Conservation (phyloP, 2,797 vertebrate genomes). For the Chaetodon trifasciatus region DNA sequence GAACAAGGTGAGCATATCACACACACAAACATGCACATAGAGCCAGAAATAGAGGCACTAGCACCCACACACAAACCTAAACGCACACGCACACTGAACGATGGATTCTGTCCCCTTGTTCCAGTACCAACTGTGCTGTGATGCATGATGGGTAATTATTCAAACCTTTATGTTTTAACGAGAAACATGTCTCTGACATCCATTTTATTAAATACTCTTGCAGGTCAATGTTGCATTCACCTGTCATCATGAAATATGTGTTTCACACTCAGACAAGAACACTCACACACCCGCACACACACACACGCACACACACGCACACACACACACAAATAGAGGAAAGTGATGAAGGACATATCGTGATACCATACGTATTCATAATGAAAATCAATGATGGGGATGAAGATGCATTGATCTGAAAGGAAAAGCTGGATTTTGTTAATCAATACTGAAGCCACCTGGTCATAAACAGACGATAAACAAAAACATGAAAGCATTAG, state of each 20-base stretch:
- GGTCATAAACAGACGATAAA: conserved; percentile 25
- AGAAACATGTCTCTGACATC: conserved; percentile 45
- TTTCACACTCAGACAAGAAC: conserved; percentile 2
- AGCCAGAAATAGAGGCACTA: conserved; percentile 15
- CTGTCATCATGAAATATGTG: conserved; percentile 35
- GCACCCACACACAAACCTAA: conserved; percentile 34
- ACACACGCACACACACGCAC: conserved; percentile 3
- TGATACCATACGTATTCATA: conserved; percentile 35
- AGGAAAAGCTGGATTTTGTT: conserved; percentile 28
- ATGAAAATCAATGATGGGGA: conserved; percentile 26
- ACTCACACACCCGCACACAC: background rate
- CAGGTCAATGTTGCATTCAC: conserved; percentile 40
- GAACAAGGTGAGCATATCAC: conserved; percentile 45
- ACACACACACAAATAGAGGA: background rate
- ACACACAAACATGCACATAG: conserved; percentile 2
- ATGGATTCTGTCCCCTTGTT: conserved; percentile 37
- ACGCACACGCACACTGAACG: conserved; percentile 34
- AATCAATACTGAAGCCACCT: conserved; percentile 18
- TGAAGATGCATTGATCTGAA: conserved; percentile 41
- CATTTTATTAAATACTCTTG: conserved; percentile 31
- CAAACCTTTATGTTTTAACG: conserved; percentile 36
- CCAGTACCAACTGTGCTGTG: conserved; percentile 32
- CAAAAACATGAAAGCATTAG: background rate
- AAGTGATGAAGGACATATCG: background rate
- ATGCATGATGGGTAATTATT: conserved; percentile 52